phyloP scores from a whole-genome alignment of 2,113 vertebrate species.

The Monopterus albus region DNA sequence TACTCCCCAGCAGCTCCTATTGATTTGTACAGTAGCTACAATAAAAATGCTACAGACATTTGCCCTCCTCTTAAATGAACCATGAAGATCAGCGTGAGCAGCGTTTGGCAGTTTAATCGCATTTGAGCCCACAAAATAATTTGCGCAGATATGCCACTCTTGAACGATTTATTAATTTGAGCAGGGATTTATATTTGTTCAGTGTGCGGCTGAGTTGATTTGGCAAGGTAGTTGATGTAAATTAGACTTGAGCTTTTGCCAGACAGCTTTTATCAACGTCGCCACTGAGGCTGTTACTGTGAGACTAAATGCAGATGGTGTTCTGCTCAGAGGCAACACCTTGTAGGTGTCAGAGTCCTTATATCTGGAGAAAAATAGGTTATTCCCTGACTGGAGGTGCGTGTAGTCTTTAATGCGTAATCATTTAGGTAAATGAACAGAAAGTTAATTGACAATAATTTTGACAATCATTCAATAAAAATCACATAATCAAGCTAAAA shows the following conservation, averaged over 20 bases:
- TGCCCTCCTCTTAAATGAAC: constrained; percentile 73
- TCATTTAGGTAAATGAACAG: background rate
- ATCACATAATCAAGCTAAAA: background rate
- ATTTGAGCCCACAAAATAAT: constrained; percentile 71
- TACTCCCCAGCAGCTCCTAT: constrained; percentile 67
- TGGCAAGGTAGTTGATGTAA: constrained; percentile 73
- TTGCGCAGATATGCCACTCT: constrained; percentile 69
- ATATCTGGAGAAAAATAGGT: background rate
- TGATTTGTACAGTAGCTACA: constrained; percentile 76
- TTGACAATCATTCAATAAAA: constrained; percentile 2
- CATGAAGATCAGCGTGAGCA: constrained; percentile 69
- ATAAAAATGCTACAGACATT: constrained; percentile 69
- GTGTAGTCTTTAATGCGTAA: background rate
- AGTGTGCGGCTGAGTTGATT: constrained; percentile 45
- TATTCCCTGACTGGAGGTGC: background rate
- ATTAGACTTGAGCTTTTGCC: constrained; percentile 66
- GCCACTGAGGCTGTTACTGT: constrained; percentile 64
- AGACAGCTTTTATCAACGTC: constrained; percentile 70
- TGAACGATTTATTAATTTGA: constrained; percentile 64
- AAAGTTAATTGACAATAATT: background rate
- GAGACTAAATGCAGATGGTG: constrained; percentile 54
- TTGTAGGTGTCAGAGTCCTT: constrained; percentile 6
- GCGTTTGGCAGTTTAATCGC: constrained; percentile 67
- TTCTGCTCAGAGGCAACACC: constrained; percentile 21
- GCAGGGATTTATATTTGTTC: constrained; percentile 69